Conservation (phyloP, 2,113 vertebrate genomes). For the Vombatus ursinus region DNA sequence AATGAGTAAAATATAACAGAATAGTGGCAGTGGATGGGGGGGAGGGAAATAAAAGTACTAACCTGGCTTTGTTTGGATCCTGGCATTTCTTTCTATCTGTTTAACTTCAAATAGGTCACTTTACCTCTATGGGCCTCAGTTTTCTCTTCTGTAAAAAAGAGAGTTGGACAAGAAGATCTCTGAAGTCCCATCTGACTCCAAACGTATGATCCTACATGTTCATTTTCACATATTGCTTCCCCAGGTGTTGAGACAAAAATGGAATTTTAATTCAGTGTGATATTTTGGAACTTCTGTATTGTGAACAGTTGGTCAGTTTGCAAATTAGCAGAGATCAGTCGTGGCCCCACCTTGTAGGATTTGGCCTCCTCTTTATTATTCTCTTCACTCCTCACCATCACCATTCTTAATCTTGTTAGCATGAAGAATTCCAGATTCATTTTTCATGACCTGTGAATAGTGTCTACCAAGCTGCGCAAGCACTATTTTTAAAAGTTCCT, state of each 20-base stretch:
- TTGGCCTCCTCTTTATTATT: not conserved
- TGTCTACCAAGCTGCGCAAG: conserved; percentile 16
- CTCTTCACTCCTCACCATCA: not conserved
- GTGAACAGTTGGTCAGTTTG: not conserved
- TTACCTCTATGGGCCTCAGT: not conserved
- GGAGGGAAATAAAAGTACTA: not conserved
- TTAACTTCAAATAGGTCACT: not conserved
- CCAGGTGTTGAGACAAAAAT: not conserved
- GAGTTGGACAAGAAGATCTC: not conserved
- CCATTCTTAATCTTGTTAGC: not conserved
- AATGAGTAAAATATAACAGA: not conserved
- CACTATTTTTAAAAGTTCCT: conserved; percentile 41
- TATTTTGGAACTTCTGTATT: conserved; percentile 4
- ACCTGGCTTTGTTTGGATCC: not conserved
- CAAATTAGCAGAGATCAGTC: not conserved
- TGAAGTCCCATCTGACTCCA: not conserved
- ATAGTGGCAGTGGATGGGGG: too few relatives aligned
- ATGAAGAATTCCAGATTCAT: not conserved
- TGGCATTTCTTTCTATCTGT: not conserved
- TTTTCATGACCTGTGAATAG: conserved; percentile 49
- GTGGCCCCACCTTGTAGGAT: not conserved
- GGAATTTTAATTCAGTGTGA: not conserved
- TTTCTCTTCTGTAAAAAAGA: not conserved
- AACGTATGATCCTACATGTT: not conserved
- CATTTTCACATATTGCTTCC: not conserved